Base-by-base conservation (phyloP, 35 echinoderm and acorn worm species). In the Strongylocentrotus purpuratus region DNA sequence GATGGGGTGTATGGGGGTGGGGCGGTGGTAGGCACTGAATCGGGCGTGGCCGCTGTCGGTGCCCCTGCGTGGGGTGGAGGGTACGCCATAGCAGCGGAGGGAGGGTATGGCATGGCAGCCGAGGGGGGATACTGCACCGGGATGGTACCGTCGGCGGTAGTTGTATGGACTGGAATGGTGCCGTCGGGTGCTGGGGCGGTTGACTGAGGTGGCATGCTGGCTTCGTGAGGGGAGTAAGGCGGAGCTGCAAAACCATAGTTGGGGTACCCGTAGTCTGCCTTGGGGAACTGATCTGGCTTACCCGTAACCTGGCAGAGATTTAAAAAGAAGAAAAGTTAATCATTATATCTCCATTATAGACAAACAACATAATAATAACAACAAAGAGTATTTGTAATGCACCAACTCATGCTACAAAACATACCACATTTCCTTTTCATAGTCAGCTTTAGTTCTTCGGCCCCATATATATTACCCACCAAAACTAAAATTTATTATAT, bases 221-320 rank as follows among this genome's bases (percentile, higher is more conserved):
- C 17, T 9, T 93, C 31, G 14, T 50, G 65, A 12, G 91, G 18
- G 9, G 91, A 31, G 91, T 93, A 93, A 15, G 48, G 45, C 3
- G 91, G 91, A 46, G 91, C 17, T 0, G 91, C 31, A 32, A 93
- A 93, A 31, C 91, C 91, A 31, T 93, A 93, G 91, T 93, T 93
- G 18, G 91, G 91, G 22, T 93, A 93, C 8, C 91, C 48, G 28
- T 22, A 93, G 9, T 93, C 48, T 25, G 91, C 91, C 48, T 93
- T 47, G 31, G 91, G 91, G 91, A 48, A 93, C 91, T 93, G 46
- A 58, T 93, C 48, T 93, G 91, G 91, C 28, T 93, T 93, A 12
- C 28, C 46, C 25, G 91, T 93, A 31, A 93, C 91, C 91, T 93
- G 48, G n/a, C 28, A 93, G 15, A 93, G n/a, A 59, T 59, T 32